Evolutionary conservation across 2,888 invertebrate genomes (phyloP).

Genomic region (Acronicta alni): DNA sequence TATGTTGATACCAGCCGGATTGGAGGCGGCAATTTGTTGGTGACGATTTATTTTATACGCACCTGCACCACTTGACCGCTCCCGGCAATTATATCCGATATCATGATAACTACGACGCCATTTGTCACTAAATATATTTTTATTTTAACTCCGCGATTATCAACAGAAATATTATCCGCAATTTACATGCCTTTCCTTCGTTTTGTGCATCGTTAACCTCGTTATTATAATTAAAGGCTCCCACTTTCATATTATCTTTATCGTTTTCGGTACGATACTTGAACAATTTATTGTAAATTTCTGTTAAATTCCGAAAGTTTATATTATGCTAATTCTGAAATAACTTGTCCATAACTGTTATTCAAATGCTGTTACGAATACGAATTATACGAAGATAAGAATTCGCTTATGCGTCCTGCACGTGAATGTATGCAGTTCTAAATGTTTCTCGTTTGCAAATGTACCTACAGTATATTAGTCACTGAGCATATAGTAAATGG

Average conservation of each 20-base stretch:
- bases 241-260: slow-evolving; percentile 41
- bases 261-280: slow-evolving; percentile 28
- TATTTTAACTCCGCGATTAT: slow-evolving; percentile 11
- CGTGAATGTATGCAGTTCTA: slow-evolving; percentile 51
- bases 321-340: slow-evolving; percentile 39
- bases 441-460: slow-evolving; percentile 38
- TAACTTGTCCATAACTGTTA: slow-evolving; percentile 43
- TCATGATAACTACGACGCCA: slow-evolving; percentile 31
- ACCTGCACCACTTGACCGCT: slow-evolving; percentile 33
- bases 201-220: slow-evolving; percentile 41
- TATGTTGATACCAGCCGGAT: slow-evolving; percentile 51
- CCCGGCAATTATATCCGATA: slow-evolving; percentile 47
- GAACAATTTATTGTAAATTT: slow-evolving; percentile 28
- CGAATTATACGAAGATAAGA: slow-evolving; percentile 45
- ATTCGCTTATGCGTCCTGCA: slow-evolving; percentile 44
- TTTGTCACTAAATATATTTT: slow-evolving; percentile 39
- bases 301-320: slow-evolving; percentile 23
- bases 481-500: slow-evolving; percentile 27
- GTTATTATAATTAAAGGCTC: slow-evolving; percentile 35
- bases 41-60: slow-evolving; percentile 53
- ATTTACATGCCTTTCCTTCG: slow-evolving; percentile 29
- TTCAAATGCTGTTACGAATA: slow-evolving; percentile 45
- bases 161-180: slow-evolving; percentile 19
- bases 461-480: slow-evolving; percentile 39
- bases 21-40: slow-evolving; percentile 63